These are phyloP conservation scores for Tholera decimalis DNA, from an alignment of 2,888 invertebrate species.

Conservation along the genomic window DNA sequence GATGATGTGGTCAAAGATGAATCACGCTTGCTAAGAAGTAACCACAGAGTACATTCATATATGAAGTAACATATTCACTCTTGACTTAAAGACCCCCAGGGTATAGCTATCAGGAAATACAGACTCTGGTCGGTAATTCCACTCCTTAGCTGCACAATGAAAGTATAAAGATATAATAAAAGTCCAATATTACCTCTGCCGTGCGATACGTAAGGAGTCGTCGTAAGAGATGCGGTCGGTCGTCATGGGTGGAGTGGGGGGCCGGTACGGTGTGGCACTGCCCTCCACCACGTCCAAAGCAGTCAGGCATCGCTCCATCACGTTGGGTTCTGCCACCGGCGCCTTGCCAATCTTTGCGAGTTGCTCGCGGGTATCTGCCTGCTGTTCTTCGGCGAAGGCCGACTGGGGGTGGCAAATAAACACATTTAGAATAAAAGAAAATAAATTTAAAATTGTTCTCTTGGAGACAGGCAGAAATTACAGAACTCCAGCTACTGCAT, in stretches of 20 bases:
- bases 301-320: slow-evolving; percentile 84
- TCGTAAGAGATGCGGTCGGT: slow-evolving; percentile 85
- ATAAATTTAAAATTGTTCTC: too few species aligned
- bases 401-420: slow-evolving; percentile 64
- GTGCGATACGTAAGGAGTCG: slow-evolving; percentile 75
- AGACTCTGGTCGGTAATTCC: too few species aligned
- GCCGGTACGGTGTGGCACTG: slow-evolving; percentile 78
- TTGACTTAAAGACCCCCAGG: too few species aligned
- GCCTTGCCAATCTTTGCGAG: slow-evolving; percentile 83
- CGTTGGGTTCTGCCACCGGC: slow-evolving; percentile 83
- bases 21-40: too few species aligned
- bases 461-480: too few species aligned
- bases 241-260: slow-evolving; percentile 82
- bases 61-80: too few species aligned
- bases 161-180: too few species aligned
- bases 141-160: too few species aligned
- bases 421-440: neutral
- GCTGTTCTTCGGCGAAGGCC: slow-evolving; percentile 81
- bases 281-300: slow-evolving; percentile 87
- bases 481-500: too few species aligned
- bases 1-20: too few species aligned
- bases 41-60: too few species aligned
- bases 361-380: slow-evolving; percentile 78
- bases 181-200: slow-evolving; percentile 73
- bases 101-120: too few species aligned